Conservation (phyloP, 2,113 vertebrate species). For the Eupsittula cactorum region DNA sequence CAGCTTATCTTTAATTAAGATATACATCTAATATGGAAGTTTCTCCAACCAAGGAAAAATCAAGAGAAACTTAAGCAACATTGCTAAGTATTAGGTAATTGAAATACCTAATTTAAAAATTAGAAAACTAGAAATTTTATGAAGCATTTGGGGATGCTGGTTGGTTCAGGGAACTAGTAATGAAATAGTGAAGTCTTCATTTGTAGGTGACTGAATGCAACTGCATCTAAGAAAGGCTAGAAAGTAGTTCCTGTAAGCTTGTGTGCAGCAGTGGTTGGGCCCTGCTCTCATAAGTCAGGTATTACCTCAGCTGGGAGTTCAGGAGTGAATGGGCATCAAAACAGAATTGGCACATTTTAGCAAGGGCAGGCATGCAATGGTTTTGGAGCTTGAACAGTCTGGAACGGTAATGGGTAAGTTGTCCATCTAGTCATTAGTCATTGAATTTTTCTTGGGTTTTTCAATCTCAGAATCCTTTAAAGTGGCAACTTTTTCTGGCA, state of each 20-base stretch:
- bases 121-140: constrained; percentile 27
- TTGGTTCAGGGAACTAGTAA: neutral
- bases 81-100: constrained; percentile 29
- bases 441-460: neutral
- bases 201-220: neutral
- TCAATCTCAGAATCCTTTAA: neutral
- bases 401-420: neutral
- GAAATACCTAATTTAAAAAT: constrained; percentile 56
- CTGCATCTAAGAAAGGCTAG: neutral
- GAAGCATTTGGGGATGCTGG: neutral
- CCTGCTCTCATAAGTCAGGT: neutral
- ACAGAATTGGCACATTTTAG: neutral
- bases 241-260: neutral
- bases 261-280: neutral
- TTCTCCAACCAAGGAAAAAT: constrained; percentile 39
- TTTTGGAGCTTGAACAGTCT: neutral
- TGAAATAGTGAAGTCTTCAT: constrained; percentile 8
- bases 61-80: constrained; percentile 11
- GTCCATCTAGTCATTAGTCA: neutral
- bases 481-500: neutral
- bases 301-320: neutral
- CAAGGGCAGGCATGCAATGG: neutral
- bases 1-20: constrained; percentile 67
- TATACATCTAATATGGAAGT: constrained; percentile 10
- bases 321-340: neutral